Conservation (phyloP, 2,797 vertebrate species). For the Phataginus tetradactyla region DNA sequence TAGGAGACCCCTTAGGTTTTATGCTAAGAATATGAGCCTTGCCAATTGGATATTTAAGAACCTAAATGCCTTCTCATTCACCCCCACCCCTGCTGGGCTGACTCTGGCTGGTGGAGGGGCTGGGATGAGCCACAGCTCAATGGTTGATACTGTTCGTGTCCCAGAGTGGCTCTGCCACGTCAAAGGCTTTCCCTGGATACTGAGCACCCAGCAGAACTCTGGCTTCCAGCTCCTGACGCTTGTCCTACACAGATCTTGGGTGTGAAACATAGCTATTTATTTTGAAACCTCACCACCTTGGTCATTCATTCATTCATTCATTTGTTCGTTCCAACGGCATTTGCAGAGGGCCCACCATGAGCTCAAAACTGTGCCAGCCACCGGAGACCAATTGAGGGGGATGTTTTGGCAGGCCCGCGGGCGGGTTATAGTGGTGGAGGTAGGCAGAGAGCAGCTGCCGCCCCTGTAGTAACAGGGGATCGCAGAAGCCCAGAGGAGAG, state of each 20-base stretch:
- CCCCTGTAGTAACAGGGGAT: neutral
- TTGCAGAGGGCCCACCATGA: neutral
- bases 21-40: neutral
- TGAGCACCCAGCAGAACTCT: neutral
- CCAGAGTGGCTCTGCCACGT: neutral
- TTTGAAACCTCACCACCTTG: neutral
- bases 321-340: neutral
- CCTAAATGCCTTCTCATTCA: neutral
- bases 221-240: neutral
- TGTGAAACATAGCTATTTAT: neutral
- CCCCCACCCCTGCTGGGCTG: neutral
- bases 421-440: neutral
- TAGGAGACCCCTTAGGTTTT: neutral
- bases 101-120: neutral
- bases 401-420: neutral
- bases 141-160: neutral
- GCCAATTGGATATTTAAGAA: neutral
- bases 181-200: neutral
- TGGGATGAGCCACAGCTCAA: fast-evolving
- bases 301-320: neutral
- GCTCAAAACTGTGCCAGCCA: neutral
- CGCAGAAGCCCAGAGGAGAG: neutral
- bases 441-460: neutral
- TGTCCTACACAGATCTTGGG: neutral
- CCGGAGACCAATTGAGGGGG: neutral